Evolutionary conservation across 2,888 invertebrate species (phyloP), one percentile per base, ranked within the genome.

Genomic region (Lasiommata megera): DNA sequence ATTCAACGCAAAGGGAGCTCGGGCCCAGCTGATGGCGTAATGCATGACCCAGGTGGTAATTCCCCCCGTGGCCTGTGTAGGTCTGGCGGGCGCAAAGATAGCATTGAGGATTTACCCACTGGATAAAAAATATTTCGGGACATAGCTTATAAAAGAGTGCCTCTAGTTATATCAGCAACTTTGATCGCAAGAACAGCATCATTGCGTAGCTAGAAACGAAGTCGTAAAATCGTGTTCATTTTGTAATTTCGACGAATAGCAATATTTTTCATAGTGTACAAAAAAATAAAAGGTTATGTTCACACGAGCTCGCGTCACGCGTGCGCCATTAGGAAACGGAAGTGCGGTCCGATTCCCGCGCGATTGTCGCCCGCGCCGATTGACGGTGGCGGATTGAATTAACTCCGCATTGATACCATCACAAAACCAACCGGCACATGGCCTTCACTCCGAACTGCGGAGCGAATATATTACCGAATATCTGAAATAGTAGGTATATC

Each of bases 241-340:
- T 44, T 16, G 29, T 9, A 0, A 44, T 29, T 46, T 46, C 29
- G 31, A 16, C 31, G 31, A 46, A 46, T 29, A 9, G 11, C 7
- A 29, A 48, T 23, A 5, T 9, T 12, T 9, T n/a, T 31, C 17
- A 36, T 9, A 48, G 28, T 14, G 28, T 50, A 28, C 50, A 52
- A 52, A 52, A 46, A 31, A n/a, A n/a, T n/a, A n/a, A n/a, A n/a
- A 41, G n/a, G 31, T 11, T 11, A 56, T 63, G 63, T 71, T 67
- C 67, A 66, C 70, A 69, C 70, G 66, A 64, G 28, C 43, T 53
- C 69, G 64, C 64, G 28, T 51, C 54, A 59, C 23, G 59, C 48
- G 59, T 56, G 64, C 63, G 64, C 63, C 65, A 67, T 67, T 70
- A 77, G 82, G 86, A 84, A 87, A 77, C 85, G 88, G 88, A 86